These are phyloP conservation scores for Xylota sylvarum DNA, from an alignment of 2,888 invertebrate genomes.

Conservation along the genomic window DNA sequence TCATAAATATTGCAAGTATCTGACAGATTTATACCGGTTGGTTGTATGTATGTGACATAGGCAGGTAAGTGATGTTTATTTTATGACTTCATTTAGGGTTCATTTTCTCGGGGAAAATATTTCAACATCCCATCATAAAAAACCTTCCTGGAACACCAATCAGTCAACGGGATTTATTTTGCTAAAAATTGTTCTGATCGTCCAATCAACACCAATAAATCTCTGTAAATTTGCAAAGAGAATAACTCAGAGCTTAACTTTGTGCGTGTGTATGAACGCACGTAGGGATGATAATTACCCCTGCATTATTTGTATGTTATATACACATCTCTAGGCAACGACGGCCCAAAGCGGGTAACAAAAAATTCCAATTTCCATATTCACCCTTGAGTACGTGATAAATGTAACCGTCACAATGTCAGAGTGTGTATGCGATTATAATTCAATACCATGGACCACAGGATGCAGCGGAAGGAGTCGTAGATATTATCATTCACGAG, in stretches of 20 bases:
- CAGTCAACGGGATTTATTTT: background rate
- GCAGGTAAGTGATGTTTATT: constrained; percentile 15
- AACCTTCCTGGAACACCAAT: constrained; percentile 43
- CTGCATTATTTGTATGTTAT: constrained; percentile 10
- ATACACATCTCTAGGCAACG: background rate
- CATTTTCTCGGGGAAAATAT: background rate
- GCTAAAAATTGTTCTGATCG: background rate
- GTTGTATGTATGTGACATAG: background rate
- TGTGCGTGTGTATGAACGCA: constrained; percentile 14
- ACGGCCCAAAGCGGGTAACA: background rate
- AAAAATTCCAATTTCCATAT: constrained; percentile 46
- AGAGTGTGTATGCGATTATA: constrained; percentile 5
- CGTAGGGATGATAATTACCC: constrained; percentile 37
- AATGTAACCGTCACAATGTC: constrained; percentile 27
- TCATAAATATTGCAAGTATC: background rate
- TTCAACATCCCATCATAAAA: constrained; percentile 6
- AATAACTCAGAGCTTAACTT: background rate
- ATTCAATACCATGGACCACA: constrained; percentile 52
- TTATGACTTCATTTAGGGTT: constrained; percentile 43
- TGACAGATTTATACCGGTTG: constrained; percentile 11
- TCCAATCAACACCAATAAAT: constrained; percentile 18
- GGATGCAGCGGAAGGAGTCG: constrained; percentile 24
- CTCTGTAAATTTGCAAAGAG: constrained; percentile 38
- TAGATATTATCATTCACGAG: constrained; percentile 16
- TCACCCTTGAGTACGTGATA: constrained; percentile 51